phyloP scores from a whole-genome alignment of 1,140 invertebrate species.

The Aphidius gifuensis region DNA sequence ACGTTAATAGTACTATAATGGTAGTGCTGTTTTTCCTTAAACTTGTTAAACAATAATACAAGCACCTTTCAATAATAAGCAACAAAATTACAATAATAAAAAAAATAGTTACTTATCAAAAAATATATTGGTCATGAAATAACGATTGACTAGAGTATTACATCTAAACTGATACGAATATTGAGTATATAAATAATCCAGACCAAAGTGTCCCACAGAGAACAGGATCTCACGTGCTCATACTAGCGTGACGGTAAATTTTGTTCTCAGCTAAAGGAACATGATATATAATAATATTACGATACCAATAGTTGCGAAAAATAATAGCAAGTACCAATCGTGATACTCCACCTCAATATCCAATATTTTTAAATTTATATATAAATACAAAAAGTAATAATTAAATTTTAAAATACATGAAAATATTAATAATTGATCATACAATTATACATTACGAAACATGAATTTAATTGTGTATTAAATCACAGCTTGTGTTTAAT shows the following conservation, averaged over 20 bases:
- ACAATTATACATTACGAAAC: too few species aligned
- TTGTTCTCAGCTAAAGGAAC: neutral
- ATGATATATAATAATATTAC: conserved; percentile 1
- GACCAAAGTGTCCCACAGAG: neutral
- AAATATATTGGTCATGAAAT: neutral
- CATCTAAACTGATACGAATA: neutral
- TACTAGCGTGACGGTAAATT: conserved; percentile 20
- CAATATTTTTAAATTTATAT: too few species aligned
- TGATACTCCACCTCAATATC: too few species aligned
- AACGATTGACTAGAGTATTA: neutral
- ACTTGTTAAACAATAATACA: too few species aligned
- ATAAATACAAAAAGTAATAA: too few species aligned
- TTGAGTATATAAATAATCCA: conserved; percentile 2
- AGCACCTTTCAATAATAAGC: too few species aligned
- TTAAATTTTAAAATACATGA: neutral
- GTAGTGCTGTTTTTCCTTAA: too few species aligned
- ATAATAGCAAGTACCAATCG: too few species aligned
- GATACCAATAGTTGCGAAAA: neutral
- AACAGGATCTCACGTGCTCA: conserved; percentile 17
- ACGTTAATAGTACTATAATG: too few species aligned
- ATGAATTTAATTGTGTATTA: too few species aligned
- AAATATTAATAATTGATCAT: neutral
- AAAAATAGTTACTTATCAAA: neutral
- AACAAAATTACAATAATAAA: too few species aligned
- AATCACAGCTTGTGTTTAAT: too few species aligned